Evolutionary conservation across 2,113 vertebrate species (phyloP).

Genomic region (Phyllostomus discolor): DNA sequence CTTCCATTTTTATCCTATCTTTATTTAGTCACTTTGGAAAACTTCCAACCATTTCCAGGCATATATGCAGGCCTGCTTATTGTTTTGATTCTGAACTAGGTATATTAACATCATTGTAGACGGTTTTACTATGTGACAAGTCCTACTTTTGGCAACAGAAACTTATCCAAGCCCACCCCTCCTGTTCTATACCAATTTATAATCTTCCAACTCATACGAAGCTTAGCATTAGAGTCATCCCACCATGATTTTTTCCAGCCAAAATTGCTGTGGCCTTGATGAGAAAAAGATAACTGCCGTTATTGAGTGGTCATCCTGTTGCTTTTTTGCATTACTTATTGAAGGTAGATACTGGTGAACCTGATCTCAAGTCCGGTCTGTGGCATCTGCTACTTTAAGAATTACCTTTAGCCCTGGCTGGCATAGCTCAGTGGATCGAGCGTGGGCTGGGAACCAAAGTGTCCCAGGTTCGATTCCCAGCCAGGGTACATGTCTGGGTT

Average conservation of each 20-base stretch:
- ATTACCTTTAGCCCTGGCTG: too few relatives aligned
- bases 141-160: neutral
- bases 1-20: neutral
- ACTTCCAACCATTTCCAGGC: neutral
- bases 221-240: neutral
- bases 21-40: neutral
- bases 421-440: too few relatives aligned
- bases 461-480: too few relatives aligned
- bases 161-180: neutral
- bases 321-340: neutral
- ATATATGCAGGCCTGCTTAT: rapidly evolving
- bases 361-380: neutral
- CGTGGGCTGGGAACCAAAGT: too few relatives aligned
- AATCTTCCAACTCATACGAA: neutral
- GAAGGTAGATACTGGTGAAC: neutral
- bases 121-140: neutral
- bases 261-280: neutral
- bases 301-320: neutral
- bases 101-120: neutral
- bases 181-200: neutral
- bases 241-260: neutral
- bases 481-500: too few relatives aligned
- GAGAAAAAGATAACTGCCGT: neutral
- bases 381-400: neutral
- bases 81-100: neutral